Evolutionary conservation across 2,797 vertebrate species (phyloP), one percentile per base, ranked within the genome.

Genomic region (Sphenodon punctatus): DNA sequence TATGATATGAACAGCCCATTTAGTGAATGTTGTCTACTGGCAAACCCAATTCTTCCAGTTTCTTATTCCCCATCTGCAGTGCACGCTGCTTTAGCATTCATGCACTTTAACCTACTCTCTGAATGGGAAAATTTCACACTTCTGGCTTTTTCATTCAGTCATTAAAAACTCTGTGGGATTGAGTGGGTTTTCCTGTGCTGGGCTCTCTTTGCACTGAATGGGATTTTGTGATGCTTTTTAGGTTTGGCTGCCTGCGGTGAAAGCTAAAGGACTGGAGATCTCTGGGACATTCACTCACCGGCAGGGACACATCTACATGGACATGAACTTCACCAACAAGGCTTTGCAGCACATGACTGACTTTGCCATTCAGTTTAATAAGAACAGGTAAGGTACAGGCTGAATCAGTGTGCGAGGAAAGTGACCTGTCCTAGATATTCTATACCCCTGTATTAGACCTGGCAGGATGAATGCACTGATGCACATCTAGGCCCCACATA

Each of bases 321-420:
- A 99, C 93, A 99, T 99, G 98, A 96, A 93, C 89, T 99, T 99
- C 85, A 99, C 96, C 93, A 99, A 99, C 92, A 99, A 99, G 94
- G 99, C 99, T 67, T 96, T 99, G 92, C 99, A 99, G 77, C 98
- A 99, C 95, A 99, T 99, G 99, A 98, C 97, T 0, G 99, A 99
- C 93, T 99, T 99, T 76, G 99, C 98, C 71, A 96, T 99, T 88
- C 99, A 99, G 94, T 99, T 99, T 94, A 99, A 99, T 95, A 99
- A 99, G 95, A 99, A 99, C 95, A 99, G 99, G 99, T 99, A 68
- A 94, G 95, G 77, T 75, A 45, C 51, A 5, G 23, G 23, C 12
- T 39, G 41, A 76, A 45, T 25, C 32, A 42, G 43, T 20, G 0
- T 9, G 14, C 30, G 79, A n/a, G 32, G 23, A 70, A 53, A 25